These are phyloP conservation scores for Bungarus multicinctus DNA, from an alignment of 2,113 vertebrate genomes.

Conservation along the genomic window DNA sequence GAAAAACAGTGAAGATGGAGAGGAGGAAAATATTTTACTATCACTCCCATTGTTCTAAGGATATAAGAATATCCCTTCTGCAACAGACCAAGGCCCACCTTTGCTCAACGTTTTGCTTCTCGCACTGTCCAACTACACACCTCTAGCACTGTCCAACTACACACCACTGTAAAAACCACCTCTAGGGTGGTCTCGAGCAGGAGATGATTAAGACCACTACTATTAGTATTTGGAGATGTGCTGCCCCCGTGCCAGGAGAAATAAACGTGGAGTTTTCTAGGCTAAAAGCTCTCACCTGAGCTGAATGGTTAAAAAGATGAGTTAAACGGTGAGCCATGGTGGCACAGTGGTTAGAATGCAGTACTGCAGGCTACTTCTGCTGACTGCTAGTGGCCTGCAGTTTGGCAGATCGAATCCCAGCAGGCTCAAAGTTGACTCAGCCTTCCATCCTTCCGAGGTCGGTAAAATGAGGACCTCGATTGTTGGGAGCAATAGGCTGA, in stretches of 20 bases:
- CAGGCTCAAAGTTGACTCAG: no score
- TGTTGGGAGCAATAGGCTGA: no score
- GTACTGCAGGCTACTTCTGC: no score
- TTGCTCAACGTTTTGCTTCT: not conserved
- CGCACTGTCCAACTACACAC: not conserved
- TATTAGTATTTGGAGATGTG: not conserved
- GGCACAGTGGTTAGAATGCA: no score
- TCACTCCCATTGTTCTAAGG: not conserved
- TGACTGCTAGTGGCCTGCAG: no score
- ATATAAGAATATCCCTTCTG: not conserved
- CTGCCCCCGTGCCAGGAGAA: not conserved
- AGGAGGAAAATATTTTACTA: slow-evolving; percentile 41
- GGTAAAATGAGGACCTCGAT: no score
- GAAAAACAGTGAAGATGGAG: slow-evolving; percentile 15
- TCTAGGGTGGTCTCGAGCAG: not conserved
- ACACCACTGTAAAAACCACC: no score
- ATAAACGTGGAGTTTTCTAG: not conserved
- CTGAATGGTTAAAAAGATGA: slow-evolving; percentile 29
- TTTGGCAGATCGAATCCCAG: no score
- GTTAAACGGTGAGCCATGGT: not conserved
- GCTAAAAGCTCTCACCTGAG: slow-evolving; percentile 22
- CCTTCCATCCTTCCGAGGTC: no score
- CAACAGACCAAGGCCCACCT: not conserved
- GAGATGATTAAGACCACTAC: not conserved
- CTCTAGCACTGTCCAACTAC: not conserved